Conservation (phyloP, 2,888 invertebrate genomes). For the Brenthis ino region DNA sequence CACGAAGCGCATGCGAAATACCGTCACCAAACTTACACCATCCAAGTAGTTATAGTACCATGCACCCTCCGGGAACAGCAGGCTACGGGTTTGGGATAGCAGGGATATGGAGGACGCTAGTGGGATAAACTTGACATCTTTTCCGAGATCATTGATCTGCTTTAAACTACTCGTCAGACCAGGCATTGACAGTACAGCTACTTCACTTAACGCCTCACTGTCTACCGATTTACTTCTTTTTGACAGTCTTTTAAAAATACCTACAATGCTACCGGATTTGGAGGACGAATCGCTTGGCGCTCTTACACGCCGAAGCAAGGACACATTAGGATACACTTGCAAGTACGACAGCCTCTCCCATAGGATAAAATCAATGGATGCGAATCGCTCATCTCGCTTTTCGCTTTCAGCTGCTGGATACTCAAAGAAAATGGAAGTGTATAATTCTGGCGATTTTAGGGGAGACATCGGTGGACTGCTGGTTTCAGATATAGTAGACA, state of each 20-base stretch:
- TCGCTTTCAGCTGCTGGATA: conserved; percentile 56
- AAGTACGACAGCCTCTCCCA: conserved; percentile 69
- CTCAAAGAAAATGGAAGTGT: conserved; percentile 73
- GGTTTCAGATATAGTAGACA: conserved; percentile 68
- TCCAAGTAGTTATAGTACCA: conserved; percentile 79
- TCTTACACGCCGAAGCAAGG: conserved; percentile 50
- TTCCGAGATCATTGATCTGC: conserved; percentile 64
- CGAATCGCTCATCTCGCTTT: conserved; percentile 55
- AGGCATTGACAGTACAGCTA: conserved; percentile 66
- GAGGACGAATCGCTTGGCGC: conserved; percentile 51
- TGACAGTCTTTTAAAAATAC: conserved; percentile 57
- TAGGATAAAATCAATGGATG: conserved; percentile 70
- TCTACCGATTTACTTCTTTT: conserved; percentile 53
- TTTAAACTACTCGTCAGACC: conserved; percentile 62
- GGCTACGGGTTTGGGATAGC: conserved; percentile 64
- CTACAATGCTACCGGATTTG: conserved; percentile 58
- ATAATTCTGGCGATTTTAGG: conserved; percentile 60
- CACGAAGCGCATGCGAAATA: conserved; percentile 48
- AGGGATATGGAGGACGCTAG: conserved; percentile 67
- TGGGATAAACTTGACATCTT: conserved; percentile 64
- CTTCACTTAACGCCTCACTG: conserved; percentile 56
- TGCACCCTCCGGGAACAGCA: conserved; percentile 68
- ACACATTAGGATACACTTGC: conserved; percentile 65
- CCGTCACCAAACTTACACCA: conserved; percentile 73
- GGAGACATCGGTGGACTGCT: conserved; percentile 56